Percentiles rank a stretch among this genome's conserved stretches.
Evolutionary conservation across 1,140 invertebrate species (phyloP).

Genomic region (Sycophaga agraensis): DNA sequence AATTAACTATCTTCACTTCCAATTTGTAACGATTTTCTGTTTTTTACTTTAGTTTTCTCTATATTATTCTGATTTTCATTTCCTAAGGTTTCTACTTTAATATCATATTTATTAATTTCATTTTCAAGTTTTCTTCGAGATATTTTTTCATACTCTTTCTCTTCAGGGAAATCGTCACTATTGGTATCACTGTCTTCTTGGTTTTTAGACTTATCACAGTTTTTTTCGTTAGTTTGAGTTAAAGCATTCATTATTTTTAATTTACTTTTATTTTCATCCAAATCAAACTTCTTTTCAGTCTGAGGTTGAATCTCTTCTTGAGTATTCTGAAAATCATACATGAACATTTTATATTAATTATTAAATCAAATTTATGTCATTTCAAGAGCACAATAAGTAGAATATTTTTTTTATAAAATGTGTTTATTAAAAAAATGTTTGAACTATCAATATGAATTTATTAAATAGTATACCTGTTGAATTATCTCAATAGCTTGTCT

Average conservation of each 20-base stretch:
- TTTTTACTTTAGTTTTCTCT: no score
- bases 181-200: neutral
- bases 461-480: slow-evolving; percentile 10
- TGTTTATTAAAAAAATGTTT: no score
- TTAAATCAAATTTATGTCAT: no score
- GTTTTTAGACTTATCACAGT: neutral
- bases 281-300: neutral
- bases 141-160: slow-evolving; percentile 20
- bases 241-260: neutral
- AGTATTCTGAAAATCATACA: neutral
- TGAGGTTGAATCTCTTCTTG: no score
- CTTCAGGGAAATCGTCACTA: slow-evolving; percentile 15
- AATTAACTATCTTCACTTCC: no score
- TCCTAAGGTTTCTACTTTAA: no score
- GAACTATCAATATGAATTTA: no score
- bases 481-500: slow-evolving; percentile 21
- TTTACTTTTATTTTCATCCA: neutral
- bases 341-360: neutral
- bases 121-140: neutral
- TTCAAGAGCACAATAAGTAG: no score
- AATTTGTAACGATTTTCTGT: no score
- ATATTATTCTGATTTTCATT: no score
- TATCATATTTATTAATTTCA: slow-evolving; percentile 1
- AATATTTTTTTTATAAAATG: no score
- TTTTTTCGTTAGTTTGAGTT: neutral